phyloP scores from a whole-genome alignment of 1,140 invertebrate genomes.

The Carposina sasakii region DNA sequence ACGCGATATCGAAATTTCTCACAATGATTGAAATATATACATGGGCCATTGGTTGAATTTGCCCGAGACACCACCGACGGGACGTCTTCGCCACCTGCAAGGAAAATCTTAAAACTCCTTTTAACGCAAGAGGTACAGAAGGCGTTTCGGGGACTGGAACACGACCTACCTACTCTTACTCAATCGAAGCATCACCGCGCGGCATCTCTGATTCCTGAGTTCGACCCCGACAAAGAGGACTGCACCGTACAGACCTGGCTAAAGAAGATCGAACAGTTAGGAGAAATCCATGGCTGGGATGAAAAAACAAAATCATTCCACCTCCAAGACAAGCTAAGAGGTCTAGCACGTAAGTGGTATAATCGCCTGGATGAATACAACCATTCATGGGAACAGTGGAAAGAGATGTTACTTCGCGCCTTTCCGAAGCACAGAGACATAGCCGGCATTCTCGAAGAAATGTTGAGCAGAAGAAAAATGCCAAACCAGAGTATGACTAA shows the following conservation, averaged over 20 bases:
- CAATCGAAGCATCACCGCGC: too few species aligned
- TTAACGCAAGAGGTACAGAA: too few species aligned
- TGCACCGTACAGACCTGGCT: too few species aligned
- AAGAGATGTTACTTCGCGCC: conserved; percentile 12
- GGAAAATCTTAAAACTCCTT: too few species aligned
- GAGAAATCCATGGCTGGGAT: conserved; percentile 15
- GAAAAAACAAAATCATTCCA: conserved; percentile 14
- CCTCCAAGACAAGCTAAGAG: conserved; percentile 26
- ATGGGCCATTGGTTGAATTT: too few species aligned
- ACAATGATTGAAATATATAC: too few species aligned
- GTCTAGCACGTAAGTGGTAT: conserved; percentile 15
- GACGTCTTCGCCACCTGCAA: too few species aligned
- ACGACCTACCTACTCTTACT: too few species aligned
- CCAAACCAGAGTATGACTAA: conserved; percentile 33
- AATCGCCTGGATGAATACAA: conserved; percentile 18
- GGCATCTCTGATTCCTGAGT: conserved; percentile 2
- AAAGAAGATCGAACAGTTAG: conserved; percentile 17
- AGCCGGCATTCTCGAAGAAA: conserved; percentile 23
- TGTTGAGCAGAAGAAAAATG: conserved; percentile 32
- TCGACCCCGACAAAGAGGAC: conserved; percentile 13
- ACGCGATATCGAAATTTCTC: too few species aligned
- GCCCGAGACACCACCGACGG: too few species aligned
- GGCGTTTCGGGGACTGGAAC: too few species aligned
- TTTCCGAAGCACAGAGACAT: conserved; percentile 17
- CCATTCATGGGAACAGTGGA: conserved; percentile 25